These are phyloP conservation scores for Promerops cafer DNA, from an alignment of 2,113 vertebrate genomes.

Conservation along the genomic window DNA sequence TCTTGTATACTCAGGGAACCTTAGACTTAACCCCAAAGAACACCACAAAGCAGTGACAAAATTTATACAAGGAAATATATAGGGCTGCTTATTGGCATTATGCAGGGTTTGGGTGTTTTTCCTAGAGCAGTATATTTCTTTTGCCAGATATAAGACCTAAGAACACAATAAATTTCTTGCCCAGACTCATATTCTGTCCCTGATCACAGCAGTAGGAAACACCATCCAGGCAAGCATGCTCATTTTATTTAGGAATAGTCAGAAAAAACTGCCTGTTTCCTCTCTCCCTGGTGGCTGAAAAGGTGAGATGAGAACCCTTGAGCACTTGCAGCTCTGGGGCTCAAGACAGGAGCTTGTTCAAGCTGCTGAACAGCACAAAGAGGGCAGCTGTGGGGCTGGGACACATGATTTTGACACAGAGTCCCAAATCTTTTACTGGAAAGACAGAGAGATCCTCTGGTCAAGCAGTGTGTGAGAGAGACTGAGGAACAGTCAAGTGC, in stretches of 20 bases:
- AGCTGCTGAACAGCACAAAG: neutral
- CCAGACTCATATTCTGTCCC: neutral
- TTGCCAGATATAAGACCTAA: neutral
- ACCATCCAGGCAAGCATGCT: neutral
- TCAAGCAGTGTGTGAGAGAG: neutral
- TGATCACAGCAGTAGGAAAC: neutral
- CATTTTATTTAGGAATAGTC: neutral
- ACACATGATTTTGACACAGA: neutral
- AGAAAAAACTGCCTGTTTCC: neutral
- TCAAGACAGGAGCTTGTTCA: neutral
- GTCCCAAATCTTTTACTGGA: neutral
- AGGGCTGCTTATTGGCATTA: neutral
- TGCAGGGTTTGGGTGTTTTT: neutral
- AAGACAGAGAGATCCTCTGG: neutral
- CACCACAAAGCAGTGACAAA: neutral
- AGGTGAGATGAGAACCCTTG: neutral
- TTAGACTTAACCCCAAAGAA: neutral
- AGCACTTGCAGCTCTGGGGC: neutral
- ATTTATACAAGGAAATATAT: neutral
- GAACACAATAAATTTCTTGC: neutral
- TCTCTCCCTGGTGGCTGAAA: neutral
- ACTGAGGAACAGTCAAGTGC: neutral
- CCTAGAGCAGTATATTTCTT: neutral
- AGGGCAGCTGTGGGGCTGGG: neutral
- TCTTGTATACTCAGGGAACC: neutral